Evolutionary conservation across 2,113 vertebrate genomes (phyloP).

Genomic region (Spea bombifrons): DNA sequence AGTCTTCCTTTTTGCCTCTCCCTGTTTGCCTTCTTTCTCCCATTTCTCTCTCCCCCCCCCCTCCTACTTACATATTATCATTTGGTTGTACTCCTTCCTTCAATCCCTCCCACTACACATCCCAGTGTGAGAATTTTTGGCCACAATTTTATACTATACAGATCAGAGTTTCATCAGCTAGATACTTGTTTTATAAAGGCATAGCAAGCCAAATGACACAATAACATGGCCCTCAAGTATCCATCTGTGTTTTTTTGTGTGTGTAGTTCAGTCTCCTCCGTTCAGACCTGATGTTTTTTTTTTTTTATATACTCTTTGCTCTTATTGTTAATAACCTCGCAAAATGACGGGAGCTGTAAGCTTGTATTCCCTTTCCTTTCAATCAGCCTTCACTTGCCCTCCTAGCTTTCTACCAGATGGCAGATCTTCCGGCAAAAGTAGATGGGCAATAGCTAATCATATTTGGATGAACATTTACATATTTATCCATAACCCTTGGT

Average conservation of each 20-base stretch:
- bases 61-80: no score
- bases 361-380: constrained; percentile 27
- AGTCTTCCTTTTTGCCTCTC: no score
- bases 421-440: constrained; percentile 60
- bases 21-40: no score
- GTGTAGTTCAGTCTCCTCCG: background rate
- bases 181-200: no score
- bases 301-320: background rate
- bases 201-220: no score
- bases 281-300: background rate
- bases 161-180: no score
- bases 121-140: no score
- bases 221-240: background rate
- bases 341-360: background rate
- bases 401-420: constrained; percentile 57
- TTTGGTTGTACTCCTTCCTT: no score
- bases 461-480: constrained; percentile 52
- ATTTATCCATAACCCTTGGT: constrained; percentile 52
- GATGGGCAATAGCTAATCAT: constrained; percentile 52
- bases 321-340: background rate
- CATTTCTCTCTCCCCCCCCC: no score
- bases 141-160: no score
- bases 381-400: constrained; percentile 2
- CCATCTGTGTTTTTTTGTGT: background rate
- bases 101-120: no score